Percentiles rank a stretch among this genome's conserved stretches.
Evolutionary conservation across 2,113 vertebrate species (phyloP).

Genomic region (Leiothrix lutea): DNA sequence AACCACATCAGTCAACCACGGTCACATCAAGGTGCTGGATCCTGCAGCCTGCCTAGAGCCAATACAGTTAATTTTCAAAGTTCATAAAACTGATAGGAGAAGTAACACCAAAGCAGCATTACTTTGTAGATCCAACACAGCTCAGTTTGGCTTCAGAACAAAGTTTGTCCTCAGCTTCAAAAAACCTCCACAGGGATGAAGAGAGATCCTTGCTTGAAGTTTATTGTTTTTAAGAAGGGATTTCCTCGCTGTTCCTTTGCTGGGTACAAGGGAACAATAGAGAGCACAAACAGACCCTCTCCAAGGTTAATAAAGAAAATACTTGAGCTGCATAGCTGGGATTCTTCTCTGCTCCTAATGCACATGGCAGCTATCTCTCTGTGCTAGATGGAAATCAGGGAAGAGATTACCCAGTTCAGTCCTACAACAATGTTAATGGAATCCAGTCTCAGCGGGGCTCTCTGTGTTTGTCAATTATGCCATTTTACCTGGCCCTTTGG

Average conservation of each 20-base stretch:
- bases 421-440: background rate
- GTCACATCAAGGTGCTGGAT: background rate
- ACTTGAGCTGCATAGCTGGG: background rate
- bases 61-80: background rate
- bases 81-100: background rate
- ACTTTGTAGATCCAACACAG: background rate
- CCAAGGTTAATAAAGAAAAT: slow-evolving; percentile 26
- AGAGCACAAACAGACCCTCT: background rate
- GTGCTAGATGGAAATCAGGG: background rate
- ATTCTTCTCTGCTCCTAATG: background rate
- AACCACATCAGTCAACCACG: background rate
- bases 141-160: background rate
- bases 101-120: background rate
- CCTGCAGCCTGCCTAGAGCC: background rate
- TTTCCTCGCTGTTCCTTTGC: background rate
- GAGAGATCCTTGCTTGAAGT: background rate
- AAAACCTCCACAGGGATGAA: background rate
- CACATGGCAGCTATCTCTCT: background rate
- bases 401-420: background rate
- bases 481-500: slow-evolving; percentile 38
- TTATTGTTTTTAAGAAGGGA: background rate
- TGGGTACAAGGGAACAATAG: background rate
- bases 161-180: background rate
- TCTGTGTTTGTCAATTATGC: background rate
- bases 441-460: background rate